Base-by-base conservation (phyloP, 2,113 vertebrate genomes). In the Oenanthe melanoleuca region DNA sequence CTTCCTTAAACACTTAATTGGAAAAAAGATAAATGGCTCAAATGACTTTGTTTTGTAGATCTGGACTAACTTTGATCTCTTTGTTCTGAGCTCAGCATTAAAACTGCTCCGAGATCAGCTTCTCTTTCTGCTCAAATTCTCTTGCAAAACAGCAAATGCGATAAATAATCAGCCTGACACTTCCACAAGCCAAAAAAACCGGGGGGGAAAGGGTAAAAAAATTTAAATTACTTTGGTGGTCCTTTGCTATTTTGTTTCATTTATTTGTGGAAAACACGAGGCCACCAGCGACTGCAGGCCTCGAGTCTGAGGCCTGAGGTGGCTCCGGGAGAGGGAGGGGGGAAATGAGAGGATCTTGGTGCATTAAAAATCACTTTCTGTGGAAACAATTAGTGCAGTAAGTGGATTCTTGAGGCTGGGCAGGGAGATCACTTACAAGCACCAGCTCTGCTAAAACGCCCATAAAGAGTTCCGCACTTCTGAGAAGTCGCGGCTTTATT, bases 321-420 rank as follows among this genome's bases (percentile, higher is more conserved):
- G 85, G 38, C 83, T 77, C 18, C 4, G 38, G 12, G 55, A 26
- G 53, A 28, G 44, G 92, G 91, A 47, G 90, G 75, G 78, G 86
- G 92, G 91, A 78, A 88, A 84, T 55, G 94, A 96, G 93, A 95
- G 95, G 93, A 94, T 72, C 96, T 95, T 71, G 82, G 95, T 92
- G 95, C 97, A 97, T 97, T 98, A 97, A 97, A 96, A 89, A 97
- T 94, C 97, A 98, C 94, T 98, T 97, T 96, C 97, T 96, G 97
- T 97, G 97, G 97, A 96, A 97, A 98, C 97, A 98, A 98, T 98
- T 98, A 98, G 97, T 93, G 97, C 96, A 55, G 96, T 97, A 97
- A 98, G 97, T 97, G 95, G 98, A 74, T 97, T 97, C 97, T 97
- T 95, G 97, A 97, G 81, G 96, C 97, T 89, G 95, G 95, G 97